phyloP scores from a whole-genome alignment of 1,140 invertebrate genomes.

The Drosophila rufa region DNA sequence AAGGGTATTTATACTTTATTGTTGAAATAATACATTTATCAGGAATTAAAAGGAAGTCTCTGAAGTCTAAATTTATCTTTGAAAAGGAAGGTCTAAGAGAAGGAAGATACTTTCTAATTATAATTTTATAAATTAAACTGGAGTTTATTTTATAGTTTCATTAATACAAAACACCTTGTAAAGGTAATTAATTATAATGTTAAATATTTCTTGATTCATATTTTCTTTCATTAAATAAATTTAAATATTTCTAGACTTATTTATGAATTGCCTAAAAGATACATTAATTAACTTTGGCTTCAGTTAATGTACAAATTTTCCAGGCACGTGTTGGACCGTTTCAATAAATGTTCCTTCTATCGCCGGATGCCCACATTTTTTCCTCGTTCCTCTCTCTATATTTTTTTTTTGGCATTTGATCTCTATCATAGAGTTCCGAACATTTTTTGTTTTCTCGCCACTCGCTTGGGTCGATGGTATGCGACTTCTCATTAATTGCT shows the following conservation, averaged over 20 bases:
- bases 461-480: conserved; percentile 51
- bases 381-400: conserved; percentile 5
- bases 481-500: conserved; percentile 79
- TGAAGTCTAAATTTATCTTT: neutral
- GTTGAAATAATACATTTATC: neutral
- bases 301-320: neutral
- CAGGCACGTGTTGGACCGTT: conserved; percentile 1
- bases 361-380: conserved; percentile 6
- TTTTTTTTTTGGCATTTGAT: conserved; percentile 67
- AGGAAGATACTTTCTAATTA: neutral
- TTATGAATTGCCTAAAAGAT: neutral
- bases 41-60: neutral
- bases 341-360: conserved; percentile 2
- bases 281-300: neutral
- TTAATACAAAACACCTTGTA: neutral
- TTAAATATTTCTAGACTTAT: neutral
- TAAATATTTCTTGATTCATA: neutral
- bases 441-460: conserved; percentile 57
- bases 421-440: conserved; percentile 61
- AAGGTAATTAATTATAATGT: neutral
- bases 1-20: neutral
- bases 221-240: neutral
- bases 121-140: neutral
- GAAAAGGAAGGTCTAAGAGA: neutral
- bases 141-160: neutral